phyloP scores from a whole-genome alignment of 2,888 invertebrate genomes.

The Lathronympha strigana region DNA sequence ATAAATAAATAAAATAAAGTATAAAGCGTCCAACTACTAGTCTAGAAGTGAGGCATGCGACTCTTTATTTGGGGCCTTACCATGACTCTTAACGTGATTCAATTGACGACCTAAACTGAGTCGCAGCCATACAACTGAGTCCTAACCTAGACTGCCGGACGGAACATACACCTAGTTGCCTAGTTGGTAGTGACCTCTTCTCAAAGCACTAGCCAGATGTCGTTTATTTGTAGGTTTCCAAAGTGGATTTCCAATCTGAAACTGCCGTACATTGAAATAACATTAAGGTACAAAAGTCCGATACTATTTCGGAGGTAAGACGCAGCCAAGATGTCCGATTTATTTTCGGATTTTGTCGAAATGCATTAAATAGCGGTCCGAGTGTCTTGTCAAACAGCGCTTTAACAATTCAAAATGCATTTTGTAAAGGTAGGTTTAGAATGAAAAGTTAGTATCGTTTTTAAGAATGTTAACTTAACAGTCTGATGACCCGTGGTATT shows the following conservation, averaged over 20 bases:
- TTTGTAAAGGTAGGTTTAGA: conserved; percentile 8
- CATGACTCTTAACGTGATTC: too few relatives aligned
- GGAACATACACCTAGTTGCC: too few relatives aligned
- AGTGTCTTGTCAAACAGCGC: conserved; percentile 1
- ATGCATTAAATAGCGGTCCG: conserved; percentile 20
- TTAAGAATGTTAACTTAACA: too few relatives aligned
- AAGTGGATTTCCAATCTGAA: not conserved
- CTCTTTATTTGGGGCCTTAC: too few relatives aligned
- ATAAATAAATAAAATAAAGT: not conserved
- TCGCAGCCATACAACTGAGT: too few relatives aligned
- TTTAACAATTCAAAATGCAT: not conserved
- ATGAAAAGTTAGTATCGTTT: not conserved
- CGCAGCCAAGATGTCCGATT: conserved; percentile 6
- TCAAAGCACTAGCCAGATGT: not conserved
- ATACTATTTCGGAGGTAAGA: conserved; percentile 4
- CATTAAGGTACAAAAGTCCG: conserved; percentile 5
- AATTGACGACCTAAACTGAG: too few relatives aligned
- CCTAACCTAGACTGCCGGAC: too few relatives aligned
- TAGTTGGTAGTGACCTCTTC: too few relatives aligned
- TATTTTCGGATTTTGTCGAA: not conserved
- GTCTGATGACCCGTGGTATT: too few relatives aligned
- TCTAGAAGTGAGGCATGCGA: too few relatives aligned
- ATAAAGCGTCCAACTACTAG: too few relatives aligned
- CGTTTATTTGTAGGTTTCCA: not conserved
- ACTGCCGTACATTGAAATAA: conserved; percentile 14